Evolutionary conservation across 2,888 invertebrate species (phyloP).

Genomic region (Melinopterus prodromus): DNA sequence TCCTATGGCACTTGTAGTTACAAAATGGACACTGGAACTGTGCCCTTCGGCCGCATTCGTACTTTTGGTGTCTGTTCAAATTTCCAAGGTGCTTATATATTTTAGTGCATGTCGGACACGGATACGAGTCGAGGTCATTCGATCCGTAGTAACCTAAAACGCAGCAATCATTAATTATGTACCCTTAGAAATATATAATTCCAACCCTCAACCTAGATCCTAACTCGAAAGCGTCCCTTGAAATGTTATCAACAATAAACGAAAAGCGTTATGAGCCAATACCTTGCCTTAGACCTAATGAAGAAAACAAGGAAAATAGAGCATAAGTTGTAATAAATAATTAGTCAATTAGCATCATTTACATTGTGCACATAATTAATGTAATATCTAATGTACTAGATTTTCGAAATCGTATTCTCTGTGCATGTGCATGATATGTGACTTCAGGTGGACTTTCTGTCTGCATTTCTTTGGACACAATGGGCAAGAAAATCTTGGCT

Average conservation of each 20-base stretch:
- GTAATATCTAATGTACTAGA: no score
- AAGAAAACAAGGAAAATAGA: background rate
- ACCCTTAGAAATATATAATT: background rate
- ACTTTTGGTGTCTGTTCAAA: slow-evolving; percentile 63
- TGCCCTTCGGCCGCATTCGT: slow-evolving; percentile 65
- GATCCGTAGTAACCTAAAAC: slow-evolving; percentile 17
- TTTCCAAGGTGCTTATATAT: slow-evolving; percentile 66
- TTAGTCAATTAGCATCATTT: background rate
- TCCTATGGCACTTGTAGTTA: slow-evolving; percentile 39
- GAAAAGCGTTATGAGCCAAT: background rate
- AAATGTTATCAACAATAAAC: background rate
- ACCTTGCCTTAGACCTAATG: background rate
- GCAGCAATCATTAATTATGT: background rate
- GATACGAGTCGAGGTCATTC: slow-evolving; percentile 30
- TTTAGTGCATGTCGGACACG: slow-evolving; percentile 61
- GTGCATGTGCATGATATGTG: slow-evolving; percentile 32
- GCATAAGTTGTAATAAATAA: background rate
- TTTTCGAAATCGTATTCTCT: background rate
- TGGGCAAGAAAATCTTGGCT: slow-evolving; percentile 42
- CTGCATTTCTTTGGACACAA: slow-evolving; percentile 38
- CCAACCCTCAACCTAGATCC: background rate
- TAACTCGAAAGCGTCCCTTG: background rate
- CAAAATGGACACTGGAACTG: slow-evolving; percentile 52
- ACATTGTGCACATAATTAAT: no score
- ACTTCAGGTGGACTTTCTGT: slow-evolving; percentile 36